Evolutionary conservation across 2,113 vertebrate species (phyloP).

Genomic region (Paramisgurnus dabryanus): DNA sequence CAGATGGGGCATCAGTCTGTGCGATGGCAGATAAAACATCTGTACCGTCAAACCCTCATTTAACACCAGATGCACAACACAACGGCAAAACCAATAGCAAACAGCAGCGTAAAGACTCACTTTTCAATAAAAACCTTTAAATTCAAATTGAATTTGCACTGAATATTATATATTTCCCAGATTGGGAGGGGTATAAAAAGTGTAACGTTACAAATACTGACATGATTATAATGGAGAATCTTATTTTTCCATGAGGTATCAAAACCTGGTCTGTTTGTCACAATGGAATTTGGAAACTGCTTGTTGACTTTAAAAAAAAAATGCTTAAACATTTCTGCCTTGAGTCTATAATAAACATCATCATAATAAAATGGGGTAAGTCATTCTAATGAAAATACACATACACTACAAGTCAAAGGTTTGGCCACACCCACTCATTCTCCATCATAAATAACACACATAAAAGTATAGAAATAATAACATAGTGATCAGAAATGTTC

Average conservation of each 20-base stretch:
- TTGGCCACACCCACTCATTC: neutral
- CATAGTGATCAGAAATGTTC: no score
- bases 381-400: neutral
- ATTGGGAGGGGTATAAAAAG: neutral
- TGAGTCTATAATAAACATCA: neutral
- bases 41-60: neutral
- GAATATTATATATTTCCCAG: neutral
- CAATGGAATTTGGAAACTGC: neutral
- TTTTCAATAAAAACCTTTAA: neutral
- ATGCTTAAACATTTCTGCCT: neutral
- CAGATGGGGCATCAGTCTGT: constrained; percentile 23
- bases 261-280: neutral
- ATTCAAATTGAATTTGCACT: neutral
- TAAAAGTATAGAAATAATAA: no score
- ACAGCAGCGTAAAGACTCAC: neutral
- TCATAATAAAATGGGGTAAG: neutral
- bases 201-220: neutral
- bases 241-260: neutral
- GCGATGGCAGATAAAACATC: constrained; percentile 1
- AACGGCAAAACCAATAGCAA: neutral
- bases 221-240: neutral
- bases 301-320: neutral
- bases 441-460: neutral
- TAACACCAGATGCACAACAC: neutral
- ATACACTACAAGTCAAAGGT: neutral